Evolutionary conservation across 2,888 invertebrate genomes (phyloP), one percentile per base, ranked within the genome.

Genomic region (Crioceris asparagi): DNA sequence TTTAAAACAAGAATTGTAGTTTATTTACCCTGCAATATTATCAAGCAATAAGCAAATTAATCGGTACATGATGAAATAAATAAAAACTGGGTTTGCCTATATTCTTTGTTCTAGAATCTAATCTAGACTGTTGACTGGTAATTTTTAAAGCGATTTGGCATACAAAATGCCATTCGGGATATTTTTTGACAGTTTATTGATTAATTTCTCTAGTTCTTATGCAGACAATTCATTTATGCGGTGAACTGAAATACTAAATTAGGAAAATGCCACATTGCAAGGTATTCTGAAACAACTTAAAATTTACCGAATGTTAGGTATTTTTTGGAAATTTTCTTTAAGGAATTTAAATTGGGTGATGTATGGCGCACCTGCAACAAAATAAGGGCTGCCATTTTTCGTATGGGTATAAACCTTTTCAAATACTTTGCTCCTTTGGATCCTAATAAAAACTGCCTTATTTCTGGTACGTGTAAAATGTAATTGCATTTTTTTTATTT

Each of bases 311-410:
- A 12, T 10, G 17, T 10, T 12, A 4, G 3, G 18, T 32, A 18
- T 12, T 3, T 12, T 21, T 14, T 8, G 29, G 7, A 10, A 17
- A 3, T 17, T 18, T 19, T 29, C 37, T 55, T 50, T 23, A 43
- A 64, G 62, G 51, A 64, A 57, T 54, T 66, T 35, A 64, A 64
- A 37, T 64, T 82, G 43, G 72, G 75, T 31, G 78, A 81, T 61
- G 74, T 83, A 36, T 83, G 84, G 83, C 73, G 80, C 55, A 79
- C 79, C 16, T 83, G 82, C 66, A 82, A 83, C 64, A 85, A 84
- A 70, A 81, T 85, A 58, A 76, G 83, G 44, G 77, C 79, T 11
- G 79, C 81, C 3, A 73, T 77, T 39, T 82, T 80, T 64, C 75
- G 81, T 45, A 74, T 79, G 48, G 79, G 78, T 10, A 70, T 83